Evolutionary conservation across 1,140 invertebrate genomes (phyloP).

Genomic region (Papilio xuthus): DNA sequence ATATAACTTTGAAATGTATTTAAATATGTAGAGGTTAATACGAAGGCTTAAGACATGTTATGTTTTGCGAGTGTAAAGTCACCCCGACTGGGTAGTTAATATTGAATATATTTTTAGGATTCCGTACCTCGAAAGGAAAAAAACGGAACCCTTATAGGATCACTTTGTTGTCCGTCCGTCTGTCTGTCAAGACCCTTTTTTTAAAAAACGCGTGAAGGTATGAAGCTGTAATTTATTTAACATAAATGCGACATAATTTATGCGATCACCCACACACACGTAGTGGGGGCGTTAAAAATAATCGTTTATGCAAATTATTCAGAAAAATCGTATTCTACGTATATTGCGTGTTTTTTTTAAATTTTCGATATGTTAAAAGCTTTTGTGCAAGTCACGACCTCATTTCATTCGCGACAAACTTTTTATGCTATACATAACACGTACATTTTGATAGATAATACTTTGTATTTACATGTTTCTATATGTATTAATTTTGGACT

Average conservation of each 20-base stretch:
- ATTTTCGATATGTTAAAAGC: constrained; percentile 17
- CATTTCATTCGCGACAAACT: background rate
- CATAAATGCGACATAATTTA: background rate
- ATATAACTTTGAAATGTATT: no score
- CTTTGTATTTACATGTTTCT: background rate
- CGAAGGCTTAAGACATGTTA: no score
- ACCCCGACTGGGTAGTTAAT: background rate
- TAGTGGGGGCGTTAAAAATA: background rate
- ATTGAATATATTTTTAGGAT: constrained; percentile 10
- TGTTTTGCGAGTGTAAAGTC: background rate
- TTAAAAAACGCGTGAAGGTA: no score
- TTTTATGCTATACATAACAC: background rate
- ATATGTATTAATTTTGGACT: no score
- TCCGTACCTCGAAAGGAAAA: no score
- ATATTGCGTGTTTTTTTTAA: constrained; percentile 12
- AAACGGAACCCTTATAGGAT: no score
- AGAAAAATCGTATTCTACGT: background rate
- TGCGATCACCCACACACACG: background rate
- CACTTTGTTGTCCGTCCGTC: no score
- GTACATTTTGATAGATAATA: background rate
- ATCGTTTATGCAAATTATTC: constrained; percentile 3
- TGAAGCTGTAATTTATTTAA: no score
- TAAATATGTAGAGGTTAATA: no score
- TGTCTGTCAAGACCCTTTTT: no score
- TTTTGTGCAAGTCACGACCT: constrained; percentile 12